phyloP scores from a whole-genome alignment of 2,888 invertebrate genomes.

The Chrysopilus asiliformis region DNA sequence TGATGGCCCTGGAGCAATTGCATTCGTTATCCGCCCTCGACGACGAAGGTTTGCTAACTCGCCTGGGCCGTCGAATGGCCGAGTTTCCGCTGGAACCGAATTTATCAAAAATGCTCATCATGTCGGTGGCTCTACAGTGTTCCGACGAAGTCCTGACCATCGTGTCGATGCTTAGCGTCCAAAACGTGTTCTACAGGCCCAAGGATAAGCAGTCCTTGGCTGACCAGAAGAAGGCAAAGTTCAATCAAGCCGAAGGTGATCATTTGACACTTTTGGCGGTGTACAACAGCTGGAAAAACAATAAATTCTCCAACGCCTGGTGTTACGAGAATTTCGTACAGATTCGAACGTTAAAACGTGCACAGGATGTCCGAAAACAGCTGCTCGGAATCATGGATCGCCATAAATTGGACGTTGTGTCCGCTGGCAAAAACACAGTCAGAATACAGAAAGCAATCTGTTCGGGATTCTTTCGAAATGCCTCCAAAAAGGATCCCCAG shows the following conservation, averaged over 20 bases:
- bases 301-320: constrained; percentile 98
- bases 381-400: constrained; percentile 95
- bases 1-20: constrained; percentile 93
- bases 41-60: constrained; percentile 76
- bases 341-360: constrained; percentile 87
- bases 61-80: constrained; percentile 85
- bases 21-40: constrained; percentile 95
- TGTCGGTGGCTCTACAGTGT: constrained; percentile 95
- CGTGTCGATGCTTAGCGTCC: constrained; percentile 97
- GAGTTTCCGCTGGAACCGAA: constrained; percentile 98
- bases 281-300: constrained; percentile 98
- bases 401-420: constrained; percentile 91
- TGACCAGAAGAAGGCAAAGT: constrained; percentile 98
- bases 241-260: constrained; percentile 97
- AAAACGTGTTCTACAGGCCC: constrained; percentile 93
- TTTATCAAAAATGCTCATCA: constrained; percentile 95
- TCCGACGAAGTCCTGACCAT: constrained; percentile 97
- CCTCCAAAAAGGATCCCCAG: constrained; percentile 98
- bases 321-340: constrained; percentile 99
- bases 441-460: constrained; percentile 96
- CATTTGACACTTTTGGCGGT: constrained; percentile 95
- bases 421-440: constrained; percentile 90
- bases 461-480: constrained; percentile 96
- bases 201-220: constrained; percentile 94
- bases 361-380: constrained; percentile 97